Conservation (phyloP, 1,140 invertebrate species). For the Solenopsis fugax region DNA sequence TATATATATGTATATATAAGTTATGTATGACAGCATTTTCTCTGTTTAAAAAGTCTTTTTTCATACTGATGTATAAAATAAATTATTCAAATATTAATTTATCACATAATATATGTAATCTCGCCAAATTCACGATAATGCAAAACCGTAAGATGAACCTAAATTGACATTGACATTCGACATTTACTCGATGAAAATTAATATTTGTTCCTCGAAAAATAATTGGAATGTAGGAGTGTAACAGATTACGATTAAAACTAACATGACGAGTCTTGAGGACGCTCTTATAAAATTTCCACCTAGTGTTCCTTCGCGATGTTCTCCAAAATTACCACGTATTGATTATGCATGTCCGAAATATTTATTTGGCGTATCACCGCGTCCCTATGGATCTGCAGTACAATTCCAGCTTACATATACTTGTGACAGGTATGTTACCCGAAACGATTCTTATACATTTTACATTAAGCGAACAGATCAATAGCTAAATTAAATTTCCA, state of each 20-base stretch:
- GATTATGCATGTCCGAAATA: slow-evolving; percentile 44
- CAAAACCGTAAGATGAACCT: not conserved
- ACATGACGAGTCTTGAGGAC: slow-evolving; percentile 48
- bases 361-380: slow-evolving; percentile 24
- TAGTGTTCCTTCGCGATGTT: slow-evolving; percentile 62
- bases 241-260: not conserved
- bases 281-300: slow-evolving; percentile 52
- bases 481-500: slow-evolving; percentile 10
- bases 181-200: slow-evolving; percentile 40
- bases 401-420: slow-evolving; percentile 73
- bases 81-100: slow-evolving; percentile 37
- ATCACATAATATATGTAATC: not conserved
- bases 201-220: not conserved
- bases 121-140: slow-evolving; percentile 29
- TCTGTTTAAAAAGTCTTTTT: not conserved
- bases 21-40: slow-evolving; percentile 6
- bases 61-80: not conserved
- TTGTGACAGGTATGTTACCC: slow-evolving; percentile 72
- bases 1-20: not conserved
- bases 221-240: not conserved
- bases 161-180: slow-evolving; percentile 18
- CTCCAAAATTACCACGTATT: not conserved
- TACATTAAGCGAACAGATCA: not conserved
- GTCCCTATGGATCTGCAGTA: slow-evolving; percentile 60
- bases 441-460: slow-evolving; percentile 12